Base-by-base conservation (phyloP, 2,113 vertebrate genomes). In the Hydropotes inermis region DNA sequence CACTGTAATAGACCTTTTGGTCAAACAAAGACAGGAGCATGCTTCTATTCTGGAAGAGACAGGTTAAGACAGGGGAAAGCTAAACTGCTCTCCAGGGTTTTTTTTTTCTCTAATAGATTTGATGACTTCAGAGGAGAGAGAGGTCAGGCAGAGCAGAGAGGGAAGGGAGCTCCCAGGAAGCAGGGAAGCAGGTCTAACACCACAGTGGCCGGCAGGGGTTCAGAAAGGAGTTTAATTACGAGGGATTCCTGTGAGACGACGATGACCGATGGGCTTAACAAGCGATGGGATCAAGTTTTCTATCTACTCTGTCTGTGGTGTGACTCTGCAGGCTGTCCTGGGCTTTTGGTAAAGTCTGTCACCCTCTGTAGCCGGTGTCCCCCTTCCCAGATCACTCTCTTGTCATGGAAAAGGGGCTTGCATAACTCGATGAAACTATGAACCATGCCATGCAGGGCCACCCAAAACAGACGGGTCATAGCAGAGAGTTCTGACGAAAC, bases 31-130 rank as follows among this genome's bases (percentile, higher is more conserved):
- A 39, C 4, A 70, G 16, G 78, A 28, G 33, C 6, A 55, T 50
- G 27, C 78, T 97, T 95, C 81, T 86, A 39, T 89, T 85, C n/a
- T 57, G 84, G 81, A 81, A 60, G 67, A 89, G 52, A 61, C 30
- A 81, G 43, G 86, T 89, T 89, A 94, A 95, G 84, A 67, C 27
- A 61, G 10, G 64, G 54, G 25, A 94, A 55, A 86, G 21, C 52
- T 88, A 85, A 85, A 30, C 45, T 91, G 50, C 25, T 91, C 52
- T 50, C 55, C 54, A 89, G 67, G 1, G 3, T 33, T 64, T 9
- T 64, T n/a, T 76, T 70, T 21, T 70, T 19, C 70, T 50, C 50
- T 52, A 83, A 64, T 43, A 33, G 27, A 17, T 92, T 28, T 54
- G 36, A 39, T 78, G n/a, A 30, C 87, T 88, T 91, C n/a, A 21